These are phyloP conservation scores for Pogonocichla stellata DNA, from an alignment of 2,113 vertebrate genomes.

Conservation along the genomic window DNA sequence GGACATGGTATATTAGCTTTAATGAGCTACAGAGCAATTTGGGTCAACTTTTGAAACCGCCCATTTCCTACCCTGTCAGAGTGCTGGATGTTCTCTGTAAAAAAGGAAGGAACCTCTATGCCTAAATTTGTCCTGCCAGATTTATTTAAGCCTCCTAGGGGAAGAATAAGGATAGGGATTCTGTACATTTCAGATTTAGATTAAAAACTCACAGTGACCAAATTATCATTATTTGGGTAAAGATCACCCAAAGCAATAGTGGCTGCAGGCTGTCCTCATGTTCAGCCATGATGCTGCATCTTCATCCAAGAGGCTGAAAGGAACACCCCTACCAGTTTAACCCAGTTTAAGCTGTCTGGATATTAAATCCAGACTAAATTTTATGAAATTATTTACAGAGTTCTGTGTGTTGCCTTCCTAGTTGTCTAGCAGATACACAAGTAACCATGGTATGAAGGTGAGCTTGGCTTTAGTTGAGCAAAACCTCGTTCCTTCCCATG, in stretches of 20 bases:
- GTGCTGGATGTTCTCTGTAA: neutral
- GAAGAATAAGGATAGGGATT: neutral
- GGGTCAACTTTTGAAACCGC: neutral
- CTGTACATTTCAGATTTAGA: neutral
- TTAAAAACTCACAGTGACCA: neutral
- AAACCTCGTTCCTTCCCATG: neutral
- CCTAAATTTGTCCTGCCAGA: neutral
- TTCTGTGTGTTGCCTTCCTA: neutral
- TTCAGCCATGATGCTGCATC: neutral
- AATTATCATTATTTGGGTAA: neutral
- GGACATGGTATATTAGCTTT: neutral
- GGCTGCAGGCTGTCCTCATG: rapidly evolving
- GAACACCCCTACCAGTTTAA: neutral
- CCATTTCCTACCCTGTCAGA: neutral
- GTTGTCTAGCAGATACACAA: neutral
- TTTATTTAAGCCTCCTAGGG: neutral
- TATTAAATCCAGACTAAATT: neutral
- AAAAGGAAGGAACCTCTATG: neutral
- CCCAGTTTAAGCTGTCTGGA: neutral
- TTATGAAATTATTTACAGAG: neutral
- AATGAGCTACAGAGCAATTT: neutral
- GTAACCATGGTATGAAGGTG: neutral
- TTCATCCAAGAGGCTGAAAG: neutral
- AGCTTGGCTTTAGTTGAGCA: neutral
- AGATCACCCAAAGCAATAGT: neutral